Base-by-base conservation (phyloP, 2,888 invertebrate genomes). In the Macrostomum cliftonense region DNA sequence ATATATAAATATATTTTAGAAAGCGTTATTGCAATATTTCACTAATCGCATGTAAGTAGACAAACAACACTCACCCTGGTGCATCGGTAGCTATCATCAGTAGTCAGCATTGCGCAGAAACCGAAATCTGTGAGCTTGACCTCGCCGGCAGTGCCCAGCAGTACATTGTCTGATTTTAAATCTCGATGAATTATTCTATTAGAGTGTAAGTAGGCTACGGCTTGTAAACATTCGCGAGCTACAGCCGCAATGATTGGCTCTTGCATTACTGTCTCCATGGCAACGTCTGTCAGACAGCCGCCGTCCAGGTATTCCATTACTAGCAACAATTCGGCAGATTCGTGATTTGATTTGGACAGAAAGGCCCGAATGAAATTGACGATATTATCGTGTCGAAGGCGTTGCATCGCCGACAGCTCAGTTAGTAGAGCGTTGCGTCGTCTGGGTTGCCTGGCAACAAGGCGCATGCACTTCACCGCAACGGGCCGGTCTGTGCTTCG, bases 281-380 rank as follows among this genome's bases (percentile, higher is more conserved):
- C 97, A 54, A 99, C 93, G 73, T 97, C 95, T 13, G 95, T 99
- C 59, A 97, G 76, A 37, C 93, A 91, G 49, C 97, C 97, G 55
- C 95, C 97, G 39, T 93, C 93, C 61, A 97, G 76, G 75, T 95
- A 99, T 73, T 97, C 97, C 97, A 99, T 97, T 52, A 97, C 93
- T 54, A 97, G 93, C 91, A 91, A 57, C 39, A 60, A 50, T 42
- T 44, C 43, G 12, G 36, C 28, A 7, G 28, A 28, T 28, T 4
- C 4, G 28, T 9, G 4, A 9, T 9, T 28, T 7, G 16, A 43
- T 38, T 17, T 40, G 47, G 97, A 93, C 61, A 97, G 77, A 74
- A 93, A 97, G 71, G 91, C 91, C 74, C 97, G 95, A 59, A 97
- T 77, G 72, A 95, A 97, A 76, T 97, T 97, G 60, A 97, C 97